Percentiles rank a stretch among this genome's conserved stretches.
phyloP scores from a whole-genome alignment of 2,113 vertebrate genomes.

The Jacana jacana region DNA sequence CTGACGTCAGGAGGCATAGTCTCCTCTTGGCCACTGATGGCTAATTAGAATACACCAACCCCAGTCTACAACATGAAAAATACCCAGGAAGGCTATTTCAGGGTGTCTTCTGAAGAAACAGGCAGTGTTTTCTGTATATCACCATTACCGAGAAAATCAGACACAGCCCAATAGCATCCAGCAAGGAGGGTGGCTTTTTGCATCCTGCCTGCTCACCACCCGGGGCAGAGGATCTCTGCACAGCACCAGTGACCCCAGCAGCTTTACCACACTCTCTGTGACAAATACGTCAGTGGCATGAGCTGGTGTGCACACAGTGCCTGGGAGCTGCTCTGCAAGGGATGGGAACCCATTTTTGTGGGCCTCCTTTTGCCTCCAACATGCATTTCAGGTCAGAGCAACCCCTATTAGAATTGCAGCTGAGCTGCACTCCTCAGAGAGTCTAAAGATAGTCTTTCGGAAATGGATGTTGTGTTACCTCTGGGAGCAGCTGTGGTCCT shows the following conservation, averaged over 20 bases:
- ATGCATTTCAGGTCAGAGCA: background rate
- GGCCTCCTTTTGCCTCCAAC: background rate
- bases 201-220: background rate
- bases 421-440: background rate
- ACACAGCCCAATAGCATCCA: background rate
- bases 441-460: background rate
- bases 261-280: background rate
- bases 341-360: background rate
- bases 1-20: background rate
- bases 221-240: background rate
- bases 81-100: background rate
- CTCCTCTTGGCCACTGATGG: background rate
- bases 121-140: background rate
- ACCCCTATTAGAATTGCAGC: background rate
- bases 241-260: background rate
- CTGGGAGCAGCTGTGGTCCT: background rate
- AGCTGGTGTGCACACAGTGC: background rate
- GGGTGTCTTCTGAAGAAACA: background rate
- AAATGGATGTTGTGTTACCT: background rate
- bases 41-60: background rate
- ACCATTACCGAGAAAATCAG: background rate
- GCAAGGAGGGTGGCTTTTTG: background rate
- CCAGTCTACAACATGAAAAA: background rate
- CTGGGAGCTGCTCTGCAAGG: background rate
- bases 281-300: fast-evolving